Percentiles rank a stretch among this genome's conserved stretches.
Conservation (phyloP, 2,113 vertebrate species). For the Petroica traversi region DNA sequence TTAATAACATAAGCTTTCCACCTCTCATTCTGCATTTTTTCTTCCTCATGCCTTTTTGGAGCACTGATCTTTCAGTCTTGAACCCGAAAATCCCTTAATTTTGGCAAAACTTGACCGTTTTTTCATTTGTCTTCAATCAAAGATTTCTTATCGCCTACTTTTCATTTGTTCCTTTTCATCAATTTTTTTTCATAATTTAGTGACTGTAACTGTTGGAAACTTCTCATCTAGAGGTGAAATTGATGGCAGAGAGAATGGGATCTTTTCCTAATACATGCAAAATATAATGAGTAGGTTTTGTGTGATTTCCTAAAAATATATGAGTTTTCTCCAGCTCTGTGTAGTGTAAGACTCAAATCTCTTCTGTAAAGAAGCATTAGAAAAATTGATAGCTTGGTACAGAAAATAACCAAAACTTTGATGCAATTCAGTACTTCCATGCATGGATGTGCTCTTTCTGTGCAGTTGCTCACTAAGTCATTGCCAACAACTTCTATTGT, state of each 20-base stretch:
- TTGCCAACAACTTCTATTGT: not conserved
- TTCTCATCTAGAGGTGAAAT: not conserved
- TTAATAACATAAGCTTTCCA: not conserved
- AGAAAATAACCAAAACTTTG: not conserved
- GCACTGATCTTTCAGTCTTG: not conserved
- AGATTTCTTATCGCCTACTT: not conserved
- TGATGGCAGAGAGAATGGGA: not conserved
- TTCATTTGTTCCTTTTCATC: not conserved
- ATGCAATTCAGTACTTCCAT: not conserved
- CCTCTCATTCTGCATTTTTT: not conserved
- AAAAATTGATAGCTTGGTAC: not conserved
- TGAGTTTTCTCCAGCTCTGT: not conserved
- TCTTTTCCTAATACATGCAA: not conserved
- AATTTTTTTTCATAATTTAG: not conserved
- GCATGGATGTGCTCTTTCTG: not conserved
- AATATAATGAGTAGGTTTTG: not conserved
- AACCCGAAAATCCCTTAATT: not conserved
- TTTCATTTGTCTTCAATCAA: not conserved
- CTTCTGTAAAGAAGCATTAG: not conserved
- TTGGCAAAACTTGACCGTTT: not conserved
- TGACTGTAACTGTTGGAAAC: not conserved
- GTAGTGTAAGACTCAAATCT: not conserved
- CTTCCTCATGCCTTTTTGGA: not conserved
- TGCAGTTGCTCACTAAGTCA: not conserved
- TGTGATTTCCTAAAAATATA: not conserved